phyloP scores from a whole-genome alignment of 1,140 invertebrate species.

The Hylyphantes graminicola region DNA sequence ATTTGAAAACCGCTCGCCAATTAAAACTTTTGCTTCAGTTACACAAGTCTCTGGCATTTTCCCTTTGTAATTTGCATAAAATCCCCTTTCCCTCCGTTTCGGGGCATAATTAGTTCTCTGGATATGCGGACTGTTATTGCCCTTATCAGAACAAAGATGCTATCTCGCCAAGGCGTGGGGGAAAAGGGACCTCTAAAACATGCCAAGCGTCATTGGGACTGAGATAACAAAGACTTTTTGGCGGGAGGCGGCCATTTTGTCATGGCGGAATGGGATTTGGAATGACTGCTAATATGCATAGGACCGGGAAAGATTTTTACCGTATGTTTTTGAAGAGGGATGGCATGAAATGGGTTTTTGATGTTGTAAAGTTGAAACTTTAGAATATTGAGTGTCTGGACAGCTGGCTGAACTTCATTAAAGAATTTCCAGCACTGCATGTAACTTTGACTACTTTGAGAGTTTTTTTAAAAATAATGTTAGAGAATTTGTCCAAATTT shows the following conservation, averaged over 20 bases:
- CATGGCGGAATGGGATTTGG: background rate
- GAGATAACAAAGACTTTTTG: slow-evolving; percentile 35
- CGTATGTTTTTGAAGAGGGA: background rate
- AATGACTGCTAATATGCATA: too few relatives aligned
- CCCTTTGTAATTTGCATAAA: slow-evolving; percentile 56
- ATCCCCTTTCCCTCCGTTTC: slow-evolving; percentile 35
- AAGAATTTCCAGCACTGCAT: too few relatives aligned
- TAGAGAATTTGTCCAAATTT: too few relatives aligned
- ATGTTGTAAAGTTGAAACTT: too few relatives aligned
- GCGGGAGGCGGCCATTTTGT: slow-evolving; percentile 7
- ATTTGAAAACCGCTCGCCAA: too few relatives aligned
- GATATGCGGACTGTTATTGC: slow-evolving; percentile 44
- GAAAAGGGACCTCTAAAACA: slow-evolving; percentile 36
- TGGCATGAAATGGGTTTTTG: background rate
- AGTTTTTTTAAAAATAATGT: too few relatives aligned
- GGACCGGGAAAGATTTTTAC: background rate
- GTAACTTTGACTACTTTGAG: too few relatives aligned
- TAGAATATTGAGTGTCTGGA: too few relatives aligned
- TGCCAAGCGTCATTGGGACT: slow-evolving; percentile 23
- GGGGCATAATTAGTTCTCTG: slow-evolving; percentile 49
- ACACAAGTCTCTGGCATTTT: background rate
- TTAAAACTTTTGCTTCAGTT: too few relatives aligned
- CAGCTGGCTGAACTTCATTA: too few relatives aligned
- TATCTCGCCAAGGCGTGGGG: slow-evolving; percentile 26
- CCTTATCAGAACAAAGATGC: slow-evolving; percentile 53